A percentile compares a stretch with the other conserved stretches of the same genome.
Evolutionary conservation across 64 coral and sea anemone species (phyloP).

Genomic region (Montipora cactus): DNA sequence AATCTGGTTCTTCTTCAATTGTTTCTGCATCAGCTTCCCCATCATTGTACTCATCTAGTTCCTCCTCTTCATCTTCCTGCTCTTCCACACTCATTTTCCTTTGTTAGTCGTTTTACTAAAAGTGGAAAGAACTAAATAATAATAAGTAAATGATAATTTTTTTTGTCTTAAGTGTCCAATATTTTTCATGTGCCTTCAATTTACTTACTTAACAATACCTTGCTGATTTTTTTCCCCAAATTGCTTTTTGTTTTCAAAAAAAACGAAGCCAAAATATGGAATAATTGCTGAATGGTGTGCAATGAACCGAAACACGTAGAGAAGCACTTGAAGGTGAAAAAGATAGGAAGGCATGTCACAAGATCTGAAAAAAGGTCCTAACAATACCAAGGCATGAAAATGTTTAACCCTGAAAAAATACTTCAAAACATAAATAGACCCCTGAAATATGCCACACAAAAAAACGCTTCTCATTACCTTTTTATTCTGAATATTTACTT

Average conservation of each 20-base stretch:
- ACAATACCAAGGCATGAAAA: conserved; percentile 2
- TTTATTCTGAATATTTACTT: neutral
- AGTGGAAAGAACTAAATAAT: conserved; percentile 14
- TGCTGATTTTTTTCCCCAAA: too few relatives aligned
- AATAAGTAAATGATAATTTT: neutral
- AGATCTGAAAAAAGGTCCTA: neutral
- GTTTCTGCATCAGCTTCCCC: neutral
- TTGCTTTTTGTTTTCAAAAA: too few relatives aligned
- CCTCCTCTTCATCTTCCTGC: conserved; percentile 20
- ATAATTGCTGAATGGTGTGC: too few relatives aligned
- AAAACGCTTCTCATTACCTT: neutral
- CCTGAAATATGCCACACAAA: neutral
- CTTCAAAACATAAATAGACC: neutral
- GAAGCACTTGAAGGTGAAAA: conserved; percentile 3
- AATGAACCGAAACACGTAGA: neutral
- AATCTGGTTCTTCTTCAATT: conserved; percentile 23
- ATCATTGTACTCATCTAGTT: conserved; percentile 9
- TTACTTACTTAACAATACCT: too few relatives aligned
- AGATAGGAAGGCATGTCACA: conserved; percentile 2
- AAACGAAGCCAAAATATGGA: too few relatives aligned
- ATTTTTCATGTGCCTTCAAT: too few relatives aligned
- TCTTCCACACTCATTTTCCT: neutral
- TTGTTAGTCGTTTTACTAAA: conserved; percentile 7
- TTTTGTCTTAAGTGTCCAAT: neutral
- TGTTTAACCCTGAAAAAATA: conserved; percentile 2